Evolutionary conservation across 2,888 invertebrate species (phyloP).

Genomic region (Drosophila affinis): DNA sequence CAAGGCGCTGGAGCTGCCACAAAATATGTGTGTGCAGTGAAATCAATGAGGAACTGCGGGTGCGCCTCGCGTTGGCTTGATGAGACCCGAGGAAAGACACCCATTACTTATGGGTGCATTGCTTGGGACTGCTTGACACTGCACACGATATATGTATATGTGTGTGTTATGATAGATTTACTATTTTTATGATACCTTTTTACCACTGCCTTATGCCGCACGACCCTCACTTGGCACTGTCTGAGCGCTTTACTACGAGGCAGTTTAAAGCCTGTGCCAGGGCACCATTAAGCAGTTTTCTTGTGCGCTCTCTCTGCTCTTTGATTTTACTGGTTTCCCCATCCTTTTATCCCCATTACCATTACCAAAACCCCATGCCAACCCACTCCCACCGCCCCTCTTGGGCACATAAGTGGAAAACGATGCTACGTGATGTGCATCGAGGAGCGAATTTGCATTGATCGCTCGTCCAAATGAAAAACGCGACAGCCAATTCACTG

Average conservation of each 20-base stretch:
- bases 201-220: background rate
- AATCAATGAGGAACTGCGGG: constrained; percentile 25
- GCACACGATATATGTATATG: too few relatives aligned
- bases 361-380: constrained; percentile 10
- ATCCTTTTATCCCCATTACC: background rate
- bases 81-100: background rate
- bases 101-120: background rate
- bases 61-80: background rate
- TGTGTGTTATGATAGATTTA: background rate
- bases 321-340: background rate
- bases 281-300: background rate
- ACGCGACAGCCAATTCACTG: constrained; percentile 45
- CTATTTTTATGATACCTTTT: background rate
- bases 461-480: constrained; percentile 42
- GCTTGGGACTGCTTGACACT: background rate
- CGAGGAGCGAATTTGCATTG: constrained; percentile 71
- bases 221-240: background rate
- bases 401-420: constrained; percentile 57
- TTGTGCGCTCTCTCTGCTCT: constrained; percentile 6
- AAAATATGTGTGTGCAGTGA: constrained; percentile 37
- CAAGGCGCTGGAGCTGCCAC: constrained; percentile 41
- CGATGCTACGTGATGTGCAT: constrained; percentile 68
- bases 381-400: background rate
- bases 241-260: background rate
- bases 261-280: background rate